Percentiles rank a stretch among this genome's conserved stretches.
Conservation (phyloP, 2,797 vertebrate genomes). For the Periophthalmus magnuspinnatus region DNA sequence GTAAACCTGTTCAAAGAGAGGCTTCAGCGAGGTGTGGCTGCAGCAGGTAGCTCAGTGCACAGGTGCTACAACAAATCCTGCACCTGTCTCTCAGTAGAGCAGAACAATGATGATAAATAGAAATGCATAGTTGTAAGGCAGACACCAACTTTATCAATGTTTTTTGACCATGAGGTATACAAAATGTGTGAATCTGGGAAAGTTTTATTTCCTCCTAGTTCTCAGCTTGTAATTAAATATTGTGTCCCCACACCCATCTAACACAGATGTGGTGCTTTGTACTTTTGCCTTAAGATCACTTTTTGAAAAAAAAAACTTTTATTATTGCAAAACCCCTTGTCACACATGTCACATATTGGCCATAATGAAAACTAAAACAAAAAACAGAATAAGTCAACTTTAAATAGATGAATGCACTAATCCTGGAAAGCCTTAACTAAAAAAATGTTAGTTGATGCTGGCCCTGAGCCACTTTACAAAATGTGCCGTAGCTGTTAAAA, state of each 20-base stretch:
- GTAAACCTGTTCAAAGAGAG: slow-evolving; percentile 68
- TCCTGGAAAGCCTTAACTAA: not conserved
- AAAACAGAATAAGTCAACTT: not conserved
- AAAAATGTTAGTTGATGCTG: not conserved
- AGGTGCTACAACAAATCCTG: slow-evolving; percentile 67
- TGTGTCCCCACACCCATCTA: not conserved
- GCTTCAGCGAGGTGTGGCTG: slow-evolving; percentile 65
- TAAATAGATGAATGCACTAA: not conserved
- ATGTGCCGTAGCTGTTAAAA: slow-evolving; percentile 39
- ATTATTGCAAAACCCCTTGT: not conserved
- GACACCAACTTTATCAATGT: too few relatives aligned
- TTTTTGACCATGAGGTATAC: too few relatives aligned
- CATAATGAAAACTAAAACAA: too few relatives aligned
- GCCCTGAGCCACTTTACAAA: not conserved
- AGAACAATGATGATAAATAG: slow-evolving; percentile 15
- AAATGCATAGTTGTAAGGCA: not conserved
- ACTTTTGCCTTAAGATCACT: not conserved
- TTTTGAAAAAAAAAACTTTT: not conserved
- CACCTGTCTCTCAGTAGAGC: slow-evolving; percentile 54
- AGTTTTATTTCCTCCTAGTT: not conserved
- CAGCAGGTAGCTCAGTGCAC: slow-evolving; percentile 68
- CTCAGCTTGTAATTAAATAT: not conserved
- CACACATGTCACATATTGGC: not conserved
- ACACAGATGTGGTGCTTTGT: too few relatives aligned
- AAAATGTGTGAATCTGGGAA: too few relatives aligned